Base-by-base conservation (phyloP, 2,113 vertebrate genomes). In the Rhabdornis inornatus region DNA sequence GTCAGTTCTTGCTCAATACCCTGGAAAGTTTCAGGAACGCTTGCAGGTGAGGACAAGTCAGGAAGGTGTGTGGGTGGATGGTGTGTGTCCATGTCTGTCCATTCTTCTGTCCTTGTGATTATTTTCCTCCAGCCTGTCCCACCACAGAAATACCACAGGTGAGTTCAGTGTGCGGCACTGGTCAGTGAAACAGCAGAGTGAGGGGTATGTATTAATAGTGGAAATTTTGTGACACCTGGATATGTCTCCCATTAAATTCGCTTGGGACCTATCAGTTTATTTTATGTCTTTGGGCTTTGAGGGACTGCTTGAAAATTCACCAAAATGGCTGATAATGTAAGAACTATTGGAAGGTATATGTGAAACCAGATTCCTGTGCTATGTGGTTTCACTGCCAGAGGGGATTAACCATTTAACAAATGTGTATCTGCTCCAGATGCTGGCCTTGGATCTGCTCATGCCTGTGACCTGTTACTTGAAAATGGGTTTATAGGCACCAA, bases 11-110 rank as follows among this genome's bases (percentile, higher is more conserved):
- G 40, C 97, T 98, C 45, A 98, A 94, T 76, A 95, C 98, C 10
- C 96, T 99, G 92, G 90, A 98, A 80, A 98, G 98, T 93, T 99
- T 99, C 96, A 98, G 98, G 89, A 98, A 97, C 70, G 98, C 99
- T 91, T 99, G 99, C 98, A 99, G 99, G 99, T 99, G 86, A 97
- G 98, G 91, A 49, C 37, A 75, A 61, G 55, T 39, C 15, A 6
- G 10, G 25, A 33, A 18, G 7, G 10, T 60, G 33, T 16, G 31
- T 1, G 5, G 4, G n/a, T 81, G 50, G 19, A 10, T 63, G 19
- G 6, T 71, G 27, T 47, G 23, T 70, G 28, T 88, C 45, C 4
- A 6, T 64, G 17, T 78, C 17, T 6, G 1, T 72, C 60, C 25
- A 11, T 81, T 83, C 39, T 89, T 83, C 60, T 82, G 52, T 84